Evolutionary conservation across 2,113 vertebrate genomes (phyloP), one percentile per base, ranked within the genome.

Genomic region (Hypocryptadius cinnamomeus): DNA sequence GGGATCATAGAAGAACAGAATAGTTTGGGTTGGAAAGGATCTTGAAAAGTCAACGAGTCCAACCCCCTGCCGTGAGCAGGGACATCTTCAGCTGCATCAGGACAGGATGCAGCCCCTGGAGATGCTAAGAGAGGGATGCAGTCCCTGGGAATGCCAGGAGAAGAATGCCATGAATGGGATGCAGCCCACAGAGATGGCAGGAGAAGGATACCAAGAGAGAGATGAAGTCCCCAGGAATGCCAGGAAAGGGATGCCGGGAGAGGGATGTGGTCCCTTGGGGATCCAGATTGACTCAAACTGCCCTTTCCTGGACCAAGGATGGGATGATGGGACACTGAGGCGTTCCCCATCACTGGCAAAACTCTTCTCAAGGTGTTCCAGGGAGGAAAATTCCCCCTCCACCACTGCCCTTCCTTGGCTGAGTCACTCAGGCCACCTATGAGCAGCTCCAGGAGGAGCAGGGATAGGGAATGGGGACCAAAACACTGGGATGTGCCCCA

Each of bases 361-460:
- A 54, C 22, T 17, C n/a, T 35, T 40, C 47, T 24, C 30, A 3
- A 8, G 21, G 30, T 76, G 42, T 5, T 28, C 44, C 68, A 50
- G 33, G 24, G 44, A 76, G 31, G 10, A 69, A 54, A 69, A 39
- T 19, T 92, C 53, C 27, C 31, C 24, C 8, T 71, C 53, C 3
- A 8, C 28, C 74, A 53, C 47, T 28, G 35, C 44, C 33, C 19
- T 50, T 21, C 63, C 72, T 48, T 5, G 1, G 19, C 1, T 13
- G 40, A 35, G 37, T 25, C 71, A 12, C 86, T 42, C 37, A 56
- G 30, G 22, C 9, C 70, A 31, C 0, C 0, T 48, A 6, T 39
- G 42, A 92, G 51, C 80, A 40, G 45, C 35, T 42, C 61, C 69
- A n/a, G 44, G 22, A 84, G 42, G 24, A 92, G 77, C 48, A 3